Base-by-base conservation (phyloP, 2,113 vertebrate genomes). In the Erinaceus europaeus region DNA sequence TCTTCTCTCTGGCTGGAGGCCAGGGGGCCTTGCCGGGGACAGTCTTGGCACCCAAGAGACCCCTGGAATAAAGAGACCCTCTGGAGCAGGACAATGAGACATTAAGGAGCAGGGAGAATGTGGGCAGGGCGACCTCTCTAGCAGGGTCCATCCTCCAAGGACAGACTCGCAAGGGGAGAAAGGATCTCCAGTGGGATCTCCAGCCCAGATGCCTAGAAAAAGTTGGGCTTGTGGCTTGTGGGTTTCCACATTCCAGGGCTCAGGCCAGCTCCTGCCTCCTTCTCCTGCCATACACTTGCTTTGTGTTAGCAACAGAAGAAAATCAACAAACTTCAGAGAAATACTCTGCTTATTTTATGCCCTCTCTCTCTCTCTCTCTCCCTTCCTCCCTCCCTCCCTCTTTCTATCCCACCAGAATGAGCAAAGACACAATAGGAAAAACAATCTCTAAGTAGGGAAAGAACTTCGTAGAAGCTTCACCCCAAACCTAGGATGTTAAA, bases 261-360 rank as follows among this genome's bases (percentile, higher is more conserved):
- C 38, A 68, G 86, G 48, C 52, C 75, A 67, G 55, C 40, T 86
- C 42, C 65, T 10, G 0, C 72, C 72, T 72, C 29, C 21, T 86
- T 84, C 61, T 78, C 81, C 53, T 59, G 50, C 84, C 84, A 90
- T 50, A 84, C 69, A 61, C 68, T 94, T 88, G 76, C 71, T 95
- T 93, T 91, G 89, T 59, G 69, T 92, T 91, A 92, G 86, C 59
- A 84, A 77, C 50, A 69, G 67, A 50, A 83, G 29, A 71, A 53
- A 86, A 77, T 57, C 61, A 77, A 68, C 52, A 93, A 73, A 92
- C 46, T 29, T 40, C 6, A 59, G 61, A 77, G 64, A 34, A 76
- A 88, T 80, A 62, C 20, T 42, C 53, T 21, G 5, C 34, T 65
- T 84, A 32, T 76, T 91, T 92, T 78, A 93, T 42, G 32, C n/a